Base-by-base conservation (phyloP, 1,140 invertebrate genomes). In the Microplitis mediator region DNA sequence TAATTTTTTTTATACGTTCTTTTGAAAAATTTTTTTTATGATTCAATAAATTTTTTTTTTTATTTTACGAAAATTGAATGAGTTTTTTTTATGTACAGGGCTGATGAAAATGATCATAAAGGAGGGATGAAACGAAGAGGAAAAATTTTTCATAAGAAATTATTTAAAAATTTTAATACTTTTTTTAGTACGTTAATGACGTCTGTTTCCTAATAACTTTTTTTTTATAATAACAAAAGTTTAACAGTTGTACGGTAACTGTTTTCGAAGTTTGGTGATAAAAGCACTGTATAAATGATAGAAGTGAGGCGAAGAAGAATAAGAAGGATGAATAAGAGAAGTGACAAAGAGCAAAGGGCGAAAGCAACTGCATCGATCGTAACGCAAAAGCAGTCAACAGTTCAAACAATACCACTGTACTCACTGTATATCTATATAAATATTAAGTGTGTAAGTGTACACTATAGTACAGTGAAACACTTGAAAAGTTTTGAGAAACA, bases 301-400 rank as follows among this genome's bases (percentile, higher is more conserved):
- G 8, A 45, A 45, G 36, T 39, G 5, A 39, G 9, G 39, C 4
- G 39, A 45, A 45, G 39, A 45, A 45, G 62, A 36, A 45, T 23
- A 45, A 45, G 39, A 45, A 45, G 62, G 13, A 45, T 23, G 62
- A 13, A 34, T 39, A 14, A 36, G 16, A 34, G 13, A 64, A 23
- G 36, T n/a, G 36, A 39, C 13, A 23, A 11, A 64, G 16, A 64
- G 62, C 11, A 39, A 39, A 64, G 35, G 35, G 35, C 6, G 36
- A 32, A 23, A 35, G n/a, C 39, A 50, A 66, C n/a, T 66, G 45
- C 39, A 66, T 66, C 45, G 64, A 66, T 66, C 23, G 45, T 31
- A 66, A 66, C 62, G 35, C 35, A 39, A 2, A 50, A 64, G 16
- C 50, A 32, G 39, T 64, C 64, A 66, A 50, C 64, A 32, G n/a